Evolutionary conservation across 2,797 vertebrate genomes (phyloP), one percentile per base, ranked within the genome.

Genomic region (Protonibea diacanthus): DNA sequence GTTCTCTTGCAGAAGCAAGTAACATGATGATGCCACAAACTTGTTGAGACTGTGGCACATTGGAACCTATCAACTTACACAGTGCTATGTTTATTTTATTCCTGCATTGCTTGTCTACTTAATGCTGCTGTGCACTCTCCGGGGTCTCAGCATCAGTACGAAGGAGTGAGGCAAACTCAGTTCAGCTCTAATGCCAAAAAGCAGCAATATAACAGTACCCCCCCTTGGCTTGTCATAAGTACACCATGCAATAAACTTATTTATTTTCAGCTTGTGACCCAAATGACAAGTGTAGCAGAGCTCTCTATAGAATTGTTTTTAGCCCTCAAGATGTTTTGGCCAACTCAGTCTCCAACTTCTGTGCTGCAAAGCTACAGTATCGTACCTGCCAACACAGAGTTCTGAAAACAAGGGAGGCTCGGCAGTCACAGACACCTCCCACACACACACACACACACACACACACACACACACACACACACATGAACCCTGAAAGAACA

Each of bases 301-400:
- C 51, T 67, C 33, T 63, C 47, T 20, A 52, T 25, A 47, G 63
- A 79, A 51, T 27, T 42, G 18, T 67, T 67, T 51, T 59, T 51
- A 51, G 27, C 62, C 65, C 48, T 71, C 4, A 8, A 47, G 51
- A 63, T 74, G 64, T 67, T 83, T 63, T 78, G 47, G 64, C 62
- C 59, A 65, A 20, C 45, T 67, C 45, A 9, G 33, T 65, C 44
- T 76, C 15, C 49, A 58, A 49, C 49, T 29, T 65, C 40, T 62
- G 18, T 23, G 27, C 55, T 74, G 49, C 40, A 51, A 72, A 69
- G 51, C 67, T 69, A 57, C 38, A 69, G 25, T 9, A 42, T 1
- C 6, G 3, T 71, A 64, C 63, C 69, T 74, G 81, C 81, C 81
- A 85, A 85, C 58, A 64, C 3, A 33, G 52, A 78, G n/a, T 33